Base-by-base conservation (phyloP, 2,888 invertebrate genomes). In the Timema podura region DNA sequence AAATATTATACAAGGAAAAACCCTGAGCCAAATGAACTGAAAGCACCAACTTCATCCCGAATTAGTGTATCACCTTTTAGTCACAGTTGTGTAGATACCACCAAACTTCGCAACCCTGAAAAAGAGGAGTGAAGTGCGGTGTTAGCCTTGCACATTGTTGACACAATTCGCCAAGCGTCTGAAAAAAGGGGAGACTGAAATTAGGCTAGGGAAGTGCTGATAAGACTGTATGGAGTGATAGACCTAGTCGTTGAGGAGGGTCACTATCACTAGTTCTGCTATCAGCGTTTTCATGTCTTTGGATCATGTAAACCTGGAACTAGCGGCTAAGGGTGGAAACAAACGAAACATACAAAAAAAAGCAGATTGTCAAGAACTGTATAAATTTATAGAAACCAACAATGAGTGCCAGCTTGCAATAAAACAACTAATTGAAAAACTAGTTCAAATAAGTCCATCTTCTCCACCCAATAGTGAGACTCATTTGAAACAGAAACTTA, bases 401-500 rank as follows among this genome's bases (percentile, higher is more conserved):
- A 45, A 15, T 9, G 7, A 61, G 8, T 61, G 7, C 45, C 61
- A 15, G 45, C 16, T 61, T 45, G 16, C 61, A 61, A 61, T 61
- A 30, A 61, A 45, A 5, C 44, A 61, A 45, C 61, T 16, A 16
- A 45, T 61, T 30, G 61, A 15, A 61, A 61, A 61, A 10, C 11
- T 61, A 30, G 61, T 45, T 61, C 44, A 61, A 15, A 61, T 61
- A 16, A 16, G 16, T 3, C 13, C 61, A 13, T 30, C 30, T 61
- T 30, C 61, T 11, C 61, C 30, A 61, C 5, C 61, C 6, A 16
- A 61, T 16, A 61, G 61, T 13, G 61, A 61, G 61, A 61, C 30
- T 9, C 30, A 61, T 61, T 57, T 61, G 61, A 61, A 61, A 61
- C 61, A 45, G 61, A 61, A 61, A 6, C 61, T 61, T 61, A 6